Evolutionary conservation across 2,797 vertebrate species (phyloP).

Genomic region (Okamejei kenojei): DNA sequence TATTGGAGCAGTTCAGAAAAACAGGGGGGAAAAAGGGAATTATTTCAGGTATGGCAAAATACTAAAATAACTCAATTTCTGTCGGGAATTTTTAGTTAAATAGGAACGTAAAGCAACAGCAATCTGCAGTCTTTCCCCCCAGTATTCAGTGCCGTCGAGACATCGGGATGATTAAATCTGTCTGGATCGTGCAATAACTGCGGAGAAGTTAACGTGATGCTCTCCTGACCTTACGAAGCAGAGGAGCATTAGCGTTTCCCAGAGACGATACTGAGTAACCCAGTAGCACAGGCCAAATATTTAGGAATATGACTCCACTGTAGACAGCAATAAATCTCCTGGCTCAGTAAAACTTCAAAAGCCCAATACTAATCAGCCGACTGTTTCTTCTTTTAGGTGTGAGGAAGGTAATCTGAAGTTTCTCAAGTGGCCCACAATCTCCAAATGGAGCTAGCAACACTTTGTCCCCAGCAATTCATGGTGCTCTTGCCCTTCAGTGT

Average conservation of each 20-base stretch:
- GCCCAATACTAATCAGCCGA: neutral
- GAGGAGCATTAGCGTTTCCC: constrained; percentile 3
- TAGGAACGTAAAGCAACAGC: neutral
- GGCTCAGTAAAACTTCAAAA: neutral
- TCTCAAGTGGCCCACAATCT: neutral
- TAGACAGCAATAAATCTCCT: constrained; percentile 32
- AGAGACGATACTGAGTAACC: constrained; percentile 7
- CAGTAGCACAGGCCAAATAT: neutral
- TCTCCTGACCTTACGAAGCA: neutral
- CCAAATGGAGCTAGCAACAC: neutral
- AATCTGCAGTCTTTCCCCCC: neutral
- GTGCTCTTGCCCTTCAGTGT: neutral
- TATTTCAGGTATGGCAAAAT: neutral
- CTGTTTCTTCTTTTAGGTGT: neutral
- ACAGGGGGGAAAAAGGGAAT: neutral
- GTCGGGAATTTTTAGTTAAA: neutral
- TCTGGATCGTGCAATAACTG: neutral
- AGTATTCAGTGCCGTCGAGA: neutral
- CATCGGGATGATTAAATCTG: neutral
- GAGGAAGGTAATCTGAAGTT: neutral
- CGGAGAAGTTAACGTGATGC: neutral
- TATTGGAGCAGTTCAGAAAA: neutral
- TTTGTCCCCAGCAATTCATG: neutral
- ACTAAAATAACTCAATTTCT: neutral
- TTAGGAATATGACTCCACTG: constrained; percentile 27